Conservation (phyloP, 2,888 invertebrate species). For the Strigamia transsilvanica region DNA sequence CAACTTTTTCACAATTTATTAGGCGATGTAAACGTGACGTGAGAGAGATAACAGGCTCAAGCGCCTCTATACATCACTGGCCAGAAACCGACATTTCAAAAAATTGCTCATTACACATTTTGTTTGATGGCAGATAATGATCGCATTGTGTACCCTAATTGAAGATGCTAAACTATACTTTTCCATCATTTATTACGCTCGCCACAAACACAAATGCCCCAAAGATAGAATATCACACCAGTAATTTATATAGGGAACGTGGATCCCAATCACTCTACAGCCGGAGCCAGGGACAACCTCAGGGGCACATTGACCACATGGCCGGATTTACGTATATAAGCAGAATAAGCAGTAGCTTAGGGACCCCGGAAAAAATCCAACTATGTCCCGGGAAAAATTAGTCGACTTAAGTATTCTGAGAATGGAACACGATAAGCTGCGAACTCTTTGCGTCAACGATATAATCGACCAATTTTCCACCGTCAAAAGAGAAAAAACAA, state of each 20-base stretch:
- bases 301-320: too few species aligned
- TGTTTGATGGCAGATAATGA: constrained; percentile 31
- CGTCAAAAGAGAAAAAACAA: too few species aligned
- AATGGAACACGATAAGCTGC: too few species aligned
- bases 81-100: background rate
- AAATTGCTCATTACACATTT: constrained; percentile 24
- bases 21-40: constrained; percentile 9
- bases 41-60: constrained; percentile 29
- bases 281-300: too few species aligned
- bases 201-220: background rate
- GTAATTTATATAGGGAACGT: background rate
- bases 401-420: too few species aligned
- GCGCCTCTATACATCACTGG: constrained; percentile 1
- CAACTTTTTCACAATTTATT: constrained; percentile 34
- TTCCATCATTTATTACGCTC: constrained; percentile 18
- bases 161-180: constrained; percentile 28
- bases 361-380: too few species aligned
- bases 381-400: too few species aligned
- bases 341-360: too few species aligned
- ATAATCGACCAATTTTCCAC: too few species aligned
- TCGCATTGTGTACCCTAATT: constrained; percentile 38
- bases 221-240: constrained; percentile 28
- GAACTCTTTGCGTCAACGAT: too few species aligned
- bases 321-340: too few species aligned
- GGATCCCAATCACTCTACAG: too few species aligned